phyloP scores from a whole-genome alignment of 2,888 invertebrate species.

The Himalopsyche kuldschensis region DNA sequence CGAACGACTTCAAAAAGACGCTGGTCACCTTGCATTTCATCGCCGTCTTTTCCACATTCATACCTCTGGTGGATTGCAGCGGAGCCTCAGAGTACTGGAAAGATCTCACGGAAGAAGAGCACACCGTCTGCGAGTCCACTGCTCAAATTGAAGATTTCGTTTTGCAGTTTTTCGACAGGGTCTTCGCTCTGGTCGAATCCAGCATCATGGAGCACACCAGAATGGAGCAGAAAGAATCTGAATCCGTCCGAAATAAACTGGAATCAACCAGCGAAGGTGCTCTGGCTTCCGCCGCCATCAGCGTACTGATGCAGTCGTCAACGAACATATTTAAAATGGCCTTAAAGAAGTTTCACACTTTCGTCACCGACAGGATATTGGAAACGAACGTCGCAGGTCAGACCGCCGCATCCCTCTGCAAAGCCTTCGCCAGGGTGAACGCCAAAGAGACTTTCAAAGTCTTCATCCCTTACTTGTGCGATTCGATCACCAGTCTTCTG shows the following conservation, averaged over 20 bases:
- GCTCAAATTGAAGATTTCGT: constrained; percentile 89
- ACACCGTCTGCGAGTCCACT: constrained; percentile 74
- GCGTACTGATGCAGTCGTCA: constrained; percentile 74
- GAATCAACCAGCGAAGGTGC: constrained; percentile 74
- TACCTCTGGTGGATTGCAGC: constrained; percentile 85
- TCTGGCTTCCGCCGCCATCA: constrained; percentile 66
- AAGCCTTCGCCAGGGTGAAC: constrained; percentile 67
- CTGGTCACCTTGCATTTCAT: constrained; percentile 78
- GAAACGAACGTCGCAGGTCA: constrained; percentile 84
- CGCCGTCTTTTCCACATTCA: constrained; percentile 72
- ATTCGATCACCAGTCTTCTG: constrained; percentile 63
- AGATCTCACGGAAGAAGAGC: constrained; percentile 78
- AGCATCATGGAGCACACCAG: constrained; percentile 69
- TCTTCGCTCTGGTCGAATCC: constrained; percentile 72
- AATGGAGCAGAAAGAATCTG: constrained; percentile 63
- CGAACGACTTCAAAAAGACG: constrained; percentile 81
- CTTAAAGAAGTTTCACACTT: constrained; percentile 73
- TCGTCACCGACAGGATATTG: constrained; percentile 73
- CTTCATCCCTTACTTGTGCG: constrained; percentile 73
- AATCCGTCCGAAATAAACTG: constrained; percentile 65
- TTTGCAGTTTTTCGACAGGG: constrained; percentile 78
- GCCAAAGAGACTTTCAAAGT: constrained; percentile 70
- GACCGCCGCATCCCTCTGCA: constrained; percentile 73
- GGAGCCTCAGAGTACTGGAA: constrained; percentile 67
- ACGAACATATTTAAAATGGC: constrained; percentile 66